Percentiles rank a stretch among this genome's conserved stretches.
Conservation (phyloP, 2,888 invertebrate species). For the Psococerastis gibbosa region DNA sequence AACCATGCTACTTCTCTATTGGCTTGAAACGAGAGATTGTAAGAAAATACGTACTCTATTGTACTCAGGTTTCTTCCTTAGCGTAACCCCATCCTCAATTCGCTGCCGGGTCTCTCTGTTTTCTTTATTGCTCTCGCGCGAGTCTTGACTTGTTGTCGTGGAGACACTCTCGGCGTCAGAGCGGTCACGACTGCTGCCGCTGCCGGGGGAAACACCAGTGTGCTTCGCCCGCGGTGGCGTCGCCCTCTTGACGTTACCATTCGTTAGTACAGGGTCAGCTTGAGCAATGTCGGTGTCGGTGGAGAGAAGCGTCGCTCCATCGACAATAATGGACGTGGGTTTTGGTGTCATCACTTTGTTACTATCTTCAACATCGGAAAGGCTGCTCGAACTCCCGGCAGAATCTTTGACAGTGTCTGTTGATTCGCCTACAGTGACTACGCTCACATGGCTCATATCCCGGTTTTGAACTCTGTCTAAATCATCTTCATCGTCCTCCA, state of each 20-base stretch:
- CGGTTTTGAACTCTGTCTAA: slow-evolving; percentile 26
- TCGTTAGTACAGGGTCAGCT: slow-evolving; percentile 11
- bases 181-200: slow-evolving; percentile 28
- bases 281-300: slow-evolving; percentile 20
- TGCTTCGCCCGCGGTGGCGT: slow-evolving; percentile 21
- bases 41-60: slow-evolving; percentile 20
- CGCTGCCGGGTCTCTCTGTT: slow-evolving; percentile 20
- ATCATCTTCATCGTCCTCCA: slow-evolving; percentile 19
- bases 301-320: slow-evolving; percentile 26
- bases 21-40: too few species aligned
- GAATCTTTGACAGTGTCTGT: slow-evolving; percentile 39
- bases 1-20: too few species aligned
- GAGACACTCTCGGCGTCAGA: slow-evolving; percentile 71
- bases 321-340: slow-evolving; percentile 30
- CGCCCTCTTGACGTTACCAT: neutral
- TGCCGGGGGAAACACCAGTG: slow-evolving; percentile 29
- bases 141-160: slow-evolving; percentile 58
- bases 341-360: too few species aligned
- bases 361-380: slow-evolving; percentile 16
- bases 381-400: slow-evolving; percentile 36
- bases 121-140: slow-evolving; percentile 41
- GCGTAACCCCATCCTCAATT: slow-evolving; percentile 43
- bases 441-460: slow-evolving; percentile 81
- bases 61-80: slow-evolving; percentile 43
- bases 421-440: slow-evolving; percentile 73